These are phyloP conservation scores for Odocoileus virginianus DNA, from an alignment of 2,113 vertebrate species.

Conservation along the genomic window DNA sequence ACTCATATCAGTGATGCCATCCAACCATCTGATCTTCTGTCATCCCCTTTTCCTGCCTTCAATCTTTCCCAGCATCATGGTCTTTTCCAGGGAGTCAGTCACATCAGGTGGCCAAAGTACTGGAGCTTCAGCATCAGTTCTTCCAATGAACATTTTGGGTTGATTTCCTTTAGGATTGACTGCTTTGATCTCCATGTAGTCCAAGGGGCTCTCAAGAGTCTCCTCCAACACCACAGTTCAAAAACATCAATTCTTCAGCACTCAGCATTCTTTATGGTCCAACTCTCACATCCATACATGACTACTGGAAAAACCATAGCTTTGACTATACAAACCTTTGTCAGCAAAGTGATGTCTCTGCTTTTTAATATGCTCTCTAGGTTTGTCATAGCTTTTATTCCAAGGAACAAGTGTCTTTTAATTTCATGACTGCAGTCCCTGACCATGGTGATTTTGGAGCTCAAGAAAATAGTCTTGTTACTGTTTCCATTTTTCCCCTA, in stretches of 20 bases:
- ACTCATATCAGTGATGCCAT: not conserved
- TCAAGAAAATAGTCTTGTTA: no score
- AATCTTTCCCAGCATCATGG: not conserved
- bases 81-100: not conserved
- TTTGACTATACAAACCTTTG: not conserved
- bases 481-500: no score
- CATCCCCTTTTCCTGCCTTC: not conserved
- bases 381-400: not conserved
- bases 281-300: not conserved
- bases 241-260: not conserved
- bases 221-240: not conserved
- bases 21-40: not conserved
- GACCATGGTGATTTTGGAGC: no score
- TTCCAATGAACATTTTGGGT: not conserved
- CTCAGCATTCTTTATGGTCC: not conserved
- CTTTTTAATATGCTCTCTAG: not conserved
- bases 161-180: not conserved
- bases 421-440: no score
- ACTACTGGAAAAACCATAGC: not conserved
- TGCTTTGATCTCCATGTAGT: not conserved
- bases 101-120: not conserved
- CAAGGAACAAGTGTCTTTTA: no score
- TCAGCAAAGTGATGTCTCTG: not conserved
- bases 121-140: not conserved
- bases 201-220: not conserved